These are phyloP conservation scores for Circaetus gallicus DNA, from an alignment of 2,113 vertebrate genomes.

Conservation along the genomic window DNA sequence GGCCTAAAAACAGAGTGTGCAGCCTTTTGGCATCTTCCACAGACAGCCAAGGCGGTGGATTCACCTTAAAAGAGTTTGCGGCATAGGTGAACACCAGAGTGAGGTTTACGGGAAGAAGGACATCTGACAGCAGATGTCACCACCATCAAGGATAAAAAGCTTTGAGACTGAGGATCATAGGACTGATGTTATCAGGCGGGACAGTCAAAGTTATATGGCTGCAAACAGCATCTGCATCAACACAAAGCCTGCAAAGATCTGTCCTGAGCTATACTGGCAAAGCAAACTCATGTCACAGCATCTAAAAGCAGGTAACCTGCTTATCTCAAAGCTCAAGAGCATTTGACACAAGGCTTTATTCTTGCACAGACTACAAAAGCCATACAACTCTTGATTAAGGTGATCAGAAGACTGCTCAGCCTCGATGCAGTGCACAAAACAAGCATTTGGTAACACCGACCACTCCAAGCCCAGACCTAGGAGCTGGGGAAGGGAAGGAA, in stretches of 20 bases:
- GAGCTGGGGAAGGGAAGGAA: not conserved
- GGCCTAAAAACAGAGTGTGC: not conserved
- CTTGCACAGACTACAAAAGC: not conserved
- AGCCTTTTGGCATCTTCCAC: not conserved
- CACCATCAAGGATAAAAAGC: not conserved
- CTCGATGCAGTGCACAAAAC: not conserved
- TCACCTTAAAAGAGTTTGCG: too few relatives aligned
- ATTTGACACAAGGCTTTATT: not conserved
- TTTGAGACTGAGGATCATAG: not conserved
- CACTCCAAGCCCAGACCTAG: too few relatives aligned
- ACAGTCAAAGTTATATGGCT: not conserved
- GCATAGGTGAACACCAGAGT: not conserved
- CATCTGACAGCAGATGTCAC: not conserved
- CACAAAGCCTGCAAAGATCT: not conserved
- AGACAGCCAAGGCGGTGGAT: not conserved
- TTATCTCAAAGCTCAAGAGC: not conserved
- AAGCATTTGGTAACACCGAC: rapidly evolving
- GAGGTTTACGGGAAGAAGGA: not conserved
- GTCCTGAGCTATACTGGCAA: not conserved
- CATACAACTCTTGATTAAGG: not conserved
- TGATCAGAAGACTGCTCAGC: too few relatives aligned
- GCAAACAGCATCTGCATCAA: not conserved
- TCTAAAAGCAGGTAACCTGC: not conserved
- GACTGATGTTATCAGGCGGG: not conserved
- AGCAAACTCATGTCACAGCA: not conserved